phyloP scores from a whole-genome alignment of 2,113 vertebrate genomes.

The Anguilla japonica region DNA sequence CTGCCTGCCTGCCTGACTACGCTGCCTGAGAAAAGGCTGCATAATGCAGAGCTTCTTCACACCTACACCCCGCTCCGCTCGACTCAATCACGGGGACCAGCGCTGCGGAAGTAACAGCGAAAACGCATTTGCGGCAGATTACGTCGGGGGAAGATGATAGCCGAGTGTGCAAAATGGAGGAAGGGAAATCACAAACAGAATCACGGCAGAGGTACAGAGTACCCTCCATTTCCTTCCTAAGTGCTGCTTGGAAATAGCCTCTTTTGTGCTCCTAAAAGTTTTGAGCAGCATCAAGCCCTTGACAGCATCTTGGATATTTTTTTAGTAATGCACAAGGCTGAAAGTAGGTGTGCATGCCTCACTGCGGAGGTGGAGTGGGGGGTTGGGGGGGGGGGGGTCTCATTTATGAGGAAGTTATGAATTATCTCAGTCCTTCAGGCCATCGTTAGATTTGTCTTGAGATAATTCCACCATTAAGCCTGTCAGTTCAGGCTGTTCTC shows the following conservation, averaged over 20 bases:
- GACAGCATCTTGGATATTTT: neutral
- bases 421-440: neutral
- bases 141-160: constrained; percentile 13
- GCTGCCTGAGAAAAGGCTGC: neutral
- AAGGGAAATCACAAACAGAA: neutral
- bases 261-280: too few relatives aligned
- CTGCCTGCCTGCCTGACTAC: too few relatives aligned
- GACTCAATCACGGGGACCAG: constrained; percentile 25
- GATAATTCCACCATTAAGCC: neutral
- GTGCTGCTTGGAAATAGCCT: neutral
- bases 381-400: neutral
- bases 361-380: neutral
- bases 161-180: neutral
- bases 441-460: neutral
- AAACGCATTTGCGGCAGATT: constrained; percentile 44
- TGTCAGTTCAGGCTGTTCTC: neutral
- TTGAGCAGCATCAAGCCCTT: too few relatives aligned
- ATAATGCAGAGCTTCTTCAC: neutral
- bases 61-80: constrained; percentile 21
- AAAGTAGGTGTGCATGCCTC: constrained; percentile 5
- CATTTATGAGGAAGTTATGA: neutral
- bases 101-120: constrained; percentile 35
- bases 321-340: neutral
- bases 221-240: constrained; percentile 22
- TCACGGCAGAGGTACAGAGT: constrained; percentile 21